Conservation (phyloP, 2,888 invertebrate species). For the Pasiphila rectangulata region DNA sequence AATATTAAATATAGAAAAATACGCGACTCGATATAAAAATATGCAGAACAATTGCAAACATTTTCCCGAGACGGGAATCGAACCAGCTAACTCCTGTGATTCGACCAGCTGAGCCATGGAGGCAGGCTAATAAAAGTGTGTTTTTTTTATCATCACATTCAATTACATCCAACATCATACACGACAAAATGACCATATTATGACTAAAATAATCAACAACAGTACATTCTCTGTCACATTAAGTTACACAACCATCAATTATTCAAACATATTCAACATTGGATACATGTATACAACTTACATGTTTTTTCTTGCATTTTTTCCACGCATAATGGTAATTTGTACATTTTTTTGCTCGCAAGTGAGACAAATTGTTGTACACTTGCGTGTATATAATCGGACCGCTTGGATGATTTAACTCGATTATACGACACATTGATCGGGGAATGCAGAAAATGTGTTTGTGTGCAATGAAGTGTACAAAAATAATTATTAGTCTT, state of each 20-base stretch:
- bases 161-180: not conserved
- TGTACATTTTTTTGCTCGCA: constrained; percentile 19
- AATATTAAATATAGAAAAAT: too few relatives aligned
- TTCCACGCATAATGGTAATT: constrained; percentile 21
- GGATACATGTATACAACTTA: too few relatives aligned
- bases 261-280: constrained; percentile 10
- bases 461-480: constrained; percentile 14
- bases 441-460: constrained; percentile 31
- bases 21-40: too few relatives aligned
- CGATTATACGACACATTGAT: constrained; percentile 45
- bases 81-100: too few relatives aligned
- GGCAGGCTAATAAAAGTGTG: too few relatives aligned
- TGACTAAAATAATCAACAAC: not conserved
- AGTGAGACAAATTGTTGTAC: constrained; percentile 34
- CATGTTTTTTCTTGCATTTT: constrained; percentile 21
- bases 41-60: too few relatives aligned
- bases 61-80: too few relatives aligned
- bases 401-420: constrained; percentile 22
- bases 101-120: too few relatives aligned
- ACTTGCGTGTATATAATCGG: constrained; percentile 33
- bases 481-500: not conserved
- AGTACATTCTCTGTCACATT: not conserved
- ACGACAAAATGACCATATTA: not conserved
- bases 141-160: too few relatives aligned
- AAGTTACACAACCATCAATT: constrained; percentile 11